Evolutionary conservation across 37 sponge, comb jelly and placozoan species (phyloP).

Genomic region (Cladorhizidae sp.): DNA sequence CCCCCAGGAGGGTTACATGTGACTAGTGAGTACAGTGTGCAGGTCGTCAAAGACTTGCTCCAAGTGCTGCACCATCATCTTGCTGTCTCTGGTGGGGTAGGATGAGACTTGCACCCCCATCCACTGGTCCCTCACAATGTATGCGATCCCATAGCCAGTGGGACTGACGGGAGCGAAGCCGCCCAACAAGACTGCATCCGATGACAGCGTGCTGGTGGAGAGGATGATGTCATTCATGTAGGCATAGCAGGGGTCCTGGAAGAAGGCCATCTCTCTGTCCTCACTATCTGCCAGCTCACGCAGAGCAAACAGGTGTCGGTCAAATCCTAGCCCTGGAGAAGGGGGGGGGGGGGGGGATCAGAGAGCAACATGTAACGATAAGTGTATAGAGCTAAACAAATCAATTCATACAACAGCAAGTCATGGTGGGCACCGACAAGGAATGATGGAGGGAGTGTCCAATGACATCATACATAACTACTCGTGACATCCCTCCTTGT

Average conservation of each 20-base stretch:
- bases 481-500: too few species aligned
- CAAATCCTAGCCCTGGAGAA: constrained; percentile 93
- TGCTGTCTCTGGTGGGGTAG: constrained; percentile 70
- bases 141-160: constrained; percentile 82
- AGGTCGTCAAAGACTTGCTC: constrained; percentile 47
- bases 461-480: too few species aligned
- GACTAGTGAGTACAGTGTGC: constrained; percentile 45
- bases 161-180: constrained; percentile 94
- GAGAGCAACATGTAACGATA: too few species aligned
- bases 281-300: constrained; percentile 54
- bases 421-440: too few species aligned
- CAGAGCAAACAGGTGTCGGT: constrained; percentile 94
- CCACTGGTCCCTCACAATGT: constrained; percentile 35
- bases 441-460: too few species aligned
- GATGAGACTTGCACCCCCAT: constrained; percentile 58
- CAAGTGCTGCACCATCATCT: constrained; percentile 23
- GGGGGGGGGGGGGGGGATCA: too few species aligned
- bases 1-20: too few species aligned
- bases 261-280: constrained; percentile 44
- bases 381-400: too few species aligned
- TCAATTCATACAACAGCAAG: too few species aligned
- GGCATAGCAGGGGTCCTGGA: constrained; percentile 75
- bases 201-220: constrained; percentile 93
- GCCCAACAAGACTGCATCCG: constrained; percentile 79
- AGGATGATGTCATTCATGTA: constrained; percentile 88